These are phyloP conservation scores for Asteroscopus sphinx DNA, from an alignment of 2,888 invertebrate species.

Conservation along the genomic window DNA sequence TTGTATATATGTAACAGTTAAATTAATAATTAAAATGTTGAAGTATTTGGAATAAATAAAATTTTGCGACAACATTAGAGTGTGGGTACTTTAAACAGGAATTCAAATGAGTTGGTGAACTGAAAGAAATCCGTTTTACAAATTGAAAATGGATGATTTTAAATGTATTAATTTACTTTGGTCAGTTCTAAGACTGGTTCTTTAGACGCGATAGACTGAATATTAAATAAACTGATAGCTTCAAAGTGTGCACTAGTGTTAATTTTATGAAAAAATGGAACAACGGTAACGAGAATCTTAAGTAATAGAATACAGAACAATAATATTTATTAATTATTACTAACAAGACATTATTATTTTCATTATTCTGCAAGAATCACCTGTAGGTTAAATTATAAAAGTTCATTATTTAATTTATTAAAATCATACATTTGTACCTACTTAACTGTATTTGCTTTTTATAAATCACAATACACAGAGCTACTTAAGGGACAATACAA, in stretches of 20 bases:
- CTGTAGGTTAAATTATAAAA: conserved; percentile 18
- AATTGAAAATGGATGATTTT: conserved; percentile 10
- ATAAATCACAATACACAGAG: conserved; percentile 4
- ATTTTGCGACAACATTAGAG: conserved; percentile 47
- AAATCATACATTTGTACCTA: background rate
- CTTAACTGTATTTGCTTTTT: conserved; percentile 5
- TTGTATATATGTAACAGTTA: conserved; percentile 59
- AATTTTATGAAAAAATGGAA: conserved; percentile 1
- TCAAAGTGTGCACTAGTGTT: conserved; percentile 12
- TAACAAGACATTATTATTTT: background rate
- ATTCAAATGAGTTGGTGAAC: conserved; percentile 16
- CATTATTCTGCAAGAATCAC: conserved; percentile 3
- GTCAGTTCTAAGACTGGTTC: conserved; percentile 32
- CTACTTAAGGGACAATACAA: conserved; percentile 11
- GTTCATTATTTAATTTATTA: background rate
- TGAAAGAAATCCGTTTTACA: conserved; percentile 13
- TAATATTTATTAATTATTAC: too few relatives aligned
- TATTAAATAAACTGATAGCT: conserved; percentile 43
- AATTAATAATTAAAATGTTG: conserved; percentile 54
- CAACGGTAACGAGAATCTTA: conserved; percentile 3
- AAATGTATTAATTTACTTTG: conserved; percentile 21
- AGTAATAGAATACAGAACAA: background rate
- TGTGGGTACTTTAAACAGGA: conserved; percentile 46
- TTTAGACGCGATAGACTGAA: conserved; percentile 46
- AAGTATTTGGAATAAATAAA: conserved; percentile 51